These are phyloP conservation scores for Ylistrum balloti DNA, from an alignment of 1,140 invertebrate genomes.

Conservation along the genomic window DNA sequence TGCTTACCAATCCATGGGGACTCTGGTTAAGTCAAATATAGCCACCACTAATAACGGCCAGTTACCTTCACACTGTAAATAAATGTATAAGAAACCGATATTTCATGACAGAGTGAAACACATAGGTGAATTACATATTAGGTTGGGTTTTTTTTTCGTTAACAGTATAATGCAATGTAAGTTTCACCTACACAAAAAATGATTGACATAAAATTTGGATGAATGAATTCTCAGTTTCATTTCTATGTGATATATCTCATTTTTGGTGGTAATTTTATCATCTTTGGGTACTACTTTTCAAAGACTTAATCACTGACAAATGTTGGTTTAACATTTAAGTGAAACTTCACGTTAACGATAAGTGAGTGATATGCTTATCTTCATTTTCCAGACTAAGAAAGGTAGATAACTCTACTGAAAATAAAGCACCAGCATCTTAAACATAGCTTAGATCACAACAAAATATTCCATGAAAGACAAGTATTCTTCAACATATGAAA, in stretches of 20 bases:
- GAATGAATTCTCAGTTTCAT: too few relatives aligned
- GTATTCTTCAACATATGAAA: background rate
- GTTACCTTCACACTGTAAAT: background rate
- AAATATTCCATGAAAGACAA: conserved; percentile 28
- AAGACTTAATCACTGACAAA: too few relatives aligned
- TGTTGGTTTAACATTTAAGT: too few relatives aligned
- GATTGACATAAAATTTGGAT: background rate
- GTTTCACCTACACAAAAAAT: background rate
- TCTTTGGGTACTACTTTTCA: too few relatives aligned
- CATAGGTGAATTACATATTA: background rate
- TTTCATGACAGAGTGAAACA: background rate
- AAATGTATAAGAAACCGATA: background rate
- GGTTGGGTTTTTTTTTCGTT: background rate
- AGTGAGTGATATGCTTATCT: background rate
- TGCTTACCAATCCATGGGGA: background rate
- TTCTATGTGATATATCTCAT: too few relatives aligned
- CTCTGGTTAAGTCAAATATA: background rate
- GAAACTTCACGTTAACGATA: background rate
- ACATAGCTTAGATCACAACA: background rate
- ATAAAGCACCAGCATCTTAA: conserved; percentile 20
- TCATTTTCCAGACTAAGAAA: background rate
- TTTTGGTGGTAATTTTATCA: too few relatives aligned
- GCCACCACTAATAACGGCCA: background rate
- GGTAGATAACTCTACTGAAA: conserved; percentile 6
- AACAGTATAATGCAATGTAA: background rate